Base-by-base conservation (phyloP, 2,113 vertebrate genomes). In the Potamarius usumacintae region DNA sequence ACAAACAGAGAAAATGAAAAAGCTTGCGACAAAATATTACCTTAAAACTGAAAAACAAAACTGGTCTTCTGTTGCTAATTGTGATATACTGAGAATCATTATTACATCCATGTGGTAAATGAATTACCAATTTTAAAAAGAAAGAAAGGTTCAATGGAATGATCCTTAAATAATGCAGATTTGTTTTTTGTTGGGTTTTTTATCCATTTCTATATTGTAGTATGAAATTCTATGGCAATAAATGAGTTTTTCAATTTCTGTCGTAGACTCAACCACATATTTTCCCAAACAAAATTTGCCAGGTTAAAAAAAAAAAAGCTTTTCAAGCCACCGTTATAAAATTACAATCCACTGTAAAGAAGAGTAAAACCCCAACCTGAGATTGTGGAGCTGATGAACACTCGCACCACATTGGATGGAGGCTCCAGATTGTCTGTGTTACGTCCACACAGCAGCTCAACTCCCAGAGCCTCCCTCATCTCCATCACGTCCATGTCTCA, bases 361-460 rank as follows among this genome's bases (percentile, higher is more conserved):
- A 83, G 4, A 34, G 27, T 2, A 34, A 14, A 82, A 12, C 17
- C 7, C 34, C 2, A 76, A 97, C 97, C 96, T 93, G 96, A 92
- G 88, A 95, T 92, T 0, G 90, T 86, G 82, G 96, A 96, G 92
- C 96, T 96, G 93, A 95, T 87, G 92, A 96, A 97, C 55, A 95
- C 90, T 72, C 90, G 42, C 88, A 96, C 92, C 0, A 93, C 92
- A 53, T 91, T 96, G 92, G 94, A 93, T 82, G 30, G 85, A 5
- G 0, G 90, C 85, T 85, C 87, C 84, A 90, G 86, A 50, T 22
- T 48, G 62, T 88, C 82, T 0, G 76, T 72, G 0, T 72, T 53
- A 50, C 62, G 89, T 85, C 93, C 94, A 62, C 52, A 91, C 55
- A 94, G 88, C 58, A 89, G 15, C 11, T 93, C 90, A 79, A 90